These are phyloP conservation scores for Volucella inflata DNA, from an alignment of 2,888 invertebrate species.

Conservation along the genomic window DNA sequence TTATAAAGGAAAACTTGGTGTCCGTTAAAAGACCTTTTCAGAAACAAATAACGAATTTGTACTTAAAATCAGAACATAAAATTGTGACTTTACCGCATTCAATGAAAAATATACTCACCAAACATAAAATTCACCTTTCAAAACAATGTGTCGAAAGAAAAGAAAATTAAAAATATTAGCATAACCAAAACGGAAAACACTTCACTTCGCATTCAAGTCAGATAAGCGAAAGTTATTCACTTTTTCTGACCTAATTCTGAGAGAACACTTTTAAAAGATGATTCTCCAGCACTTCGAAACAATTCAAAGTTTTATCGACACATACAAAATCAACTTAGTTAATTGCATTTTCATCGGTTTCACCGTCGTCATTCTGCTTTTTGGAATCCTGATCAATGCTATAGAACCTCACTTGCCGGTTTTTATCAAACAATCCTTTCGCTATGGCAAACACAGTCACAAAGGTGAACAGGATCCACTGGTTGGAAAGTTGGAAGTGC, in stretches of 20 bases:
- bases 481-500: conserved; percentile 86
- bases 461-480: conserved; percentile 84
- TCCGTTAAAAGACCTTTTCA: no score
- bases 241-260: background rate
- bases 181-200: background rate
- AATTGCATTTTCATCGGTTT: conserved; percentile 81
- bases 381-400: conserved; percentile 85
- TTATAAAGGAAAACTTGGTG: no score
- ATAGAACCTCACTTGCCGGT: conserved; percentile 87
- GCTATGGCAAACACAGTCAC: conserved; percentile 90
- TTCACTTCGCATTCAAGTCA: conserved; percentile 11
- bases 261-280: conserved; percentile 33
- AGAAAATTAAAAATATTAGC: conserved; percentile 16
- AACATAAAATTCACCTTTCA: background rate
- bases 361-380: conserved; percentile 83
- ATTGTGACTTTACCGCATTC: no score
- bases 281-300: conserved; percentile 34
- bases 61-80: no score
- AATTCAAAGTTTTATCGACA: conserved; percentile 63
- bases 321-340: conserved; percentile 79
- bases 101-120: no score
- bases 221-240: conserved; percentile 19
- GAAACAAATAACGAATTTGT: no score
- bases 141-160: conserved; percentile 13
- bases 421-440: conserved; percentile 87